Evolutionary conservation across 2,888 invertebrate species (phyloP), one percentile per base, ranked within the genome.

Genomic region (Hydrotaea diabolus): DNA sequence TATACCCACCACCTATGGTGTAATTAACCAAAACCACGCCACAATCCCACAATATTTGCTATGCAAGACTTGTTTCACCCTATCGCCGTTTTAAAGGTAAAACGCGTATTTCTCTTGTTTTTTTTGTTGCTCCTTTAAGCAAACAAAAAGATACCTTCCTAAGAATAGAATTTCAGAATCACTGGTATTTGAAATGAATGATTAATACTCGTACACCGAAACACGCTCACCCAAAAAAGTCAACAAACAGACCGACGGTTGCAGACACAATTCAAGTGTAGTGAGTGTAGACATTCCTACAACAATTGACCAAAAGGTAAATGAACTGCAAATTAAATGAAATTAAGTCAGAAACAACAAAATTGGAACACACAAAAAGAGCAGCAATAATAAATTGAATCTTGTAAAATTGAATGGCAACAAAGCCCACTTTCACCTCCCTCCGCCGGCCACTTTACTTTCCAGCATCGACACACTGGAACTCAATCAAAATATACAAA

Each of bases 251-350:
- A 69, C 43, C 19, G 62, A 73, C 53, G 49, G 62, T 49, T 57
- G 21, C 19, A 21, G 4, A 15, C 43, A 43, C n/a, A 49, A n/a
- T n/a, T n/a, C n/a, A n/a, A n/a, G n/a, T n/a, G n/a, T n/a, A n/a
- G n/a, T n/a, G n/a, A n/a, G n/a, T n/a, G n/a, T 2, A 39, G 7
- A 39, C 39, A 39, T 39, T 39, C 7, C 31, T 4, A 31, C 59
- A 59, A 59, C 59, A 59, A 59, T 62, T 62, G 62, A 31, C 23
- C 31, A 36, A 59, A 62, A 62, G 62, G 62, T 62, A 62, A 62
- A 62, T 62, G 62, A 62, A 62, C 62, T 62, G 62, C 31, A 62
- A 62, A 62, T 62, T 62, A 62, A 62, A 62, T 62, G 36, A 62
- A 31, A 62, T 62, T 62, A 62, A 62, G 31, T 62, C 15, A 62